A percentile compares a stretch with the other conserved stretches of the same genome.
Evolutionary conservation across 2,797 vertebrate genomes (phyloP).

Genomic region (Peromyscus nudipes): DNA sequence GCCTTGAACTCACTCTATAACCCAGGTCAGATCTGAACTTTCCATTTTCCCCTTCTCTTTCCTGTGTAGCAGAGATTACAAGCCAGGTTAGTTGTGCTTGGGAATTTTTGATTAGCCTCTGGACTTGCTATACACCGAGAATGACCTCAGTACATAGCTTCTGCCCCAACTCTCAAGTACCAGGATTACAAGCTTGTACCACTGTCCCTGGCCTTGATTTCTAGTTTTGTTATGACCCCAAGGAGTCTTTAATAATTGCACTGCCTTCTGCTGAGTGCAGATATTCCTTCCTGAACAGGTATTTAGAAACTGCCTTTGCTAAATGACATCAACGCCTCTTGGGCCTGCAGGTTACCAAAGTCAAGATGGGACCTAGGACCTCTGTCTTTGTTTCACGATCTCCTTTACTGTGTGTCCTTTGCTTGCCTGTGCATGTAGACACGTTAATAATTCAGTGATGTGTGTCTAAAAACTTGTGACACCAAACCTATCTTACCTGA

Average conservation of each 20-base stretch:
- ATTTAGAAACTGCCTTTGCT: not conserved
- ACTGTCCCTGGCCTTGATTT: not conserved
- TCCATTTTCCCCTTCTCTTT: not conserved
- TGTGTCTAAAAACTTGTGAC: not conserved
- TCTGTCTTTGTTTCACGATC: not conserved
- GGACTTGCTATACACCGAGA: not conserved
- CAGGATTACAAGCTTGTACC: not conserved
- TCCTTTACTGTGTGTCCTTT: not conserved
- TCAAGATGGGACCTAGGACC: not conserved
- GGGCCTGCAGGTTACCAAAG: not conserved
- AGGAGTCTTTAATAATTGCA: not conserved
- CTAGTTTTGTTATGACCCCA: not conserved
- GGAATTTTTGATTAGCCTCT: not conserved
- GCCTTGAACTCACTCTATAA: not conserved
- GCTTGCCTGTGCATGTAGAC: not conserved
- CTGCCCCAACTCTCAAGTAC: not conserved
- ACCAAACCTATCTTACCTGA: not conserved
- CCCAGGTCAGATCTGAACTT: not conserved
- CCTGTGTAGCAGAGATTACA: not conserved
- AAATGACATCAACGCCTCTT: not conserved
- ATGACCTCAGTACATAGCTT: not conserved
- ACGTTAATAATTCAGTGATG: not conserved
- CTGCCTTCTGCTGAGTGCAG: not conserved
- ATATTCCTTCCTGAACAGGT: too few species aligned
- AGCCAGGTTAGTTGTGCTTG: not conserved